These are phyloP conservation scores for Drosophila leontia DNA, from an alignment of 1,140 invertebrate genomes.

Conservation along the genomic window DNA sequence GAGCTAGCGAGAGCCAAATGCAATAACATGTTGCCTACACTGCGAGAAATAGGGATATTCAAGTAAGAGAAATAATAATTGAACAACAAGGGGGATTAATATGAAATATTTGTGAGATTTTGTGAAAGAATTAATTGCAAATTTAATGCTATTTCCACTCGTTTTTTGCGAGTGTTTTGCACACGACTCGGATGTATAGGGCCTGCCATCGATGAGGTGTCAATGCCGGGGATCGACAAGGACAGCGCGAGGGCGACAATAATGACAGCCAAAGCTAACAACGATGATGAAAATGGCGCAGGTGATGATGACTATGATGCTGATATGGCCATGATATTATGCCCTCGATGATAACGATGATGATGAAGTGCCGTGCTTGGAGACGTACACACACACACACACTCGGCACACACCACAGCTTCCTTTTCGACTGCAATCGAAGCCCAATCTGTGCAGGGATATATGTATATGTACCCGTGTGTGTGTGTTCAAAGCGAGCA, in stretches of 20 bases:
- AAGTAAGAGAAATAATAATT: too few relatives aligned
- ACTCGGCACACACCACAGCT: slow-evolving; percentile 1
- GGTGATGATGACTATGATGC: slow-evolving; percentile 14
- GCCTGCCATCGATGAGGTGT: slow-evolving; percentile 56
- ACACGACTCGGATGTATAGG: slow-evolving; percentile 5
- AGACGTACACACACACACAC: slow-evolving; percentile 30
- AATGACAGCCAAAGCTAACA: slow-evolving; percentile 59
- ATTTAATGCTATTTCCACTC: too few relatives aligned
- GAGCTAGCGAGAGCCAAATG: slow-evolving; percentile 59
- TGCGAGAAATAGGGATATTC: not conserved
- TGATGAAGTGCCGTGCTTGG: slow-evolving; percentile 52
- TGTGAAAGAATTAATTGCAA: too few relatives aligned
- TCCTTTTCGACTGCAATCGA: slow-evolving; percentile 35
- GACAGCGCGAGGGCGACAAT: slow-evolving; percentile 36
- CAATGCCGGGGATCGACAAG: slow-evolving; percentile 40
- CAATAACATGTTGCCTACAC: slow-evolving; percentile 59
- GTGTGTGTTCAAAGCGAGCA: not conserved
- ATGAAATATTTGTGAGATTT: not conserved
- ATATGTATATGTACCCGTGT: not conserved
- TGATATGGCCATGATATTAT: slow-evolving; percentile 25
- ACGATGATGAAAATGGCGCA: slow-evolving; percentile 40
- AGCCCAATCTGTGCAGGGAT: slow-evolving; percentile 36
- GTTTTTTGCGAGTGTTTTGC: not conserved
- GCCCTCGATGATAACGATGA: slow-evolving; percentile 27
- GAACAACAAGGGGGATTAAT: too few relatives aligned